phyloP scores from a whole-genome alignment of 1,140 invertebrate genomes.

The Drosophila sp. region DNA sequence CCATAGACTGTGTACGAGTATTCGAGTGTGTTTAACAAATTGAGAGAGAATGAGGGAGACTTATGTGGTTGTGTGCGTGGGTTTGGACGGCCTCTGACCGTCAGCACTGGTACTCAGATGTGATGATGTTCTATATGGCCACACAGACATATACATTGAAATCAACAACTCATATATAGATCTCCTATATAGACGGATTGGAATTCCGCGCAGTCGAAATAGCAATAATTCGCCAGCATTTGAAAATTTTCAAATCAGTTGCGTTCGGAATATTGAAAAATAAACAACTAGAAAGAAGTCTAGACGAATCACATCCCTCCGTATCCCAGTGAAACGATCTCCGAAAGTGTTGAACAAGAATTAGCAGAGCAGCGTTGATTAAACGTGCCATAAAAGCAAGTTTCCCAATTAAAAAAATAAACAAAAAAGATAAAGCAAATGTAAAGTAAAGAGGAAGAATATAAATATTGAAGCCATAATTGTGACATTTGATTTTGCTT shows the following conservation, averaged over 20 bases:
- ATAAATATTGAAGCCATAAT: conserved; percentile 34
- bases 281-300: conserved; percentile 76
- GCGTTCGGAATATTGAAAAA: conserved; percentile 85
- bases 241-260: conserved; percentile 84
- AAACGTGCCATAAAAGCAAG: conserved; percentile 78
- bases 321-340: conserved; percentile 78
- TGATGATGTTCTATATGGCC: conserved; percentile 39
- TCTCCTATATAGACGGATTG: conserved; percentile 68
- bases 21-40: conserved; percentile 41
- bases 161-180: conserved; percentile 50
- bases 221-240: conserved; percentile 83
- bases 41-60: conserved; percentile 29
- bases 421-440: conserved; percentile 29
- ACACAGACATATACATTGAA: conserved; percentile 50
- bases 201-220: conserved; percentile 77
- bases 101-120: conserved; percentile 37
- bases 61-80: conserved; percentile 66
- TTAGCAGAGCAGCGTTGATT: conserved; percentile 63
- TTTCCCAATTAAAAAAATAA: conserved; percentile 47
- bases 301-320: conserved; percentile 65
- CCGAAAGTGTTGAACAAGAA: conserved; percentile 55
- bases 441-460: conserved; percentile 37
- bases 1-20: conserved; percentile 29
- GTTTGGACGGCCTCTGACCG: conserved; percentile 78
- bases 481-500: conserved; percentile 24